These are phyloP conservation scores for Rhagium mordax DNA, from an alignment of 2,888 invertebrate genomes.

Conservation along the genomic window DNA sequence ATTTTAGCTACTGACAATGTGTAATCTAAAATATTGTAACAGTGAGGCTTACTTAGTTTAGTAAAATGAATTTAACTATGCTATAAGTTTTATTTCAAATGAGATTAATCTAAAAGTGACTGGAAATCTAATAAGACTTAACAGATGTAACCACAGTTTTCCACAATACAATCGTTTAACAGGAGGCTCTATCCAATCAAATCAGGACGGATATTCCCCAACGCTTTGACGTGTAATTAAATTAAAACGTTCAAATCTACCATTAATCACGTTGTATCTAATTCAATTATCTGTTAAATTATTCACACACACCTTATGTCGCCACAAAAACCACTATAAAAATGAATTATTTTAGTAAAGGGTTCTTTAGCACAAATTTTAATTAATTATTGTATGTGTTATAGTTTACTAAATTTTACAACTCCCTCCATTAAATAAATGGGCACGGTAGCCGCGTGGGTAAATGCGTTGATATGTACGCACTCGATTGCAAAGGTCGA, in stretches of 20 bases:
- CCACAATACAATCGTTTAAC: background rate
- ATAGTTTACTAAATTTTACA: background rate
- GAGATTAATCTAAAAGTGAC: background rate
- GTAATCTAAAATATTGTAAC: too few relatives aligned
- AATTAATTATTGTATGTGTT: background rate
- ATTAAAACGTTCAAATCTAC: conserved; percentile 27
- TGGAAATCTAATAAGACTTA: background rate
- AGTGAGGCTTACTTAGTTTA: too few relatives aligned
- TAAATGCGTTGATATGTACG: too few relatives aligned
- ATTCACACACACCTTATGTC: conserved; percentile 8
- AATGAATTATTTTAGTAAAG: background rate
- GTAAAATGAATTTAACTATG: background rate
- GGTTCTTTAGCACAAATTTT: background rate
- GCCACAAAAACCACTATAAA: background rate
- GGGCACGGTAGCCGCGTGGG: too few relatives aligned
- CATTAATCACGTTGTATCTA: conserved; percentile 34
- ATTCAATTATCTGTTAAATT: conserved; percentile 28
- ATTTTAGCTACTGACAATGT: too few relatives aligned
- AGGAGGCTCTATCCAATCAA: background rate
- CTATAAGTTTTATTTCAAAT: background rate
- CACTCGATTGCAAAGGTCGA: too few relatives aligned
- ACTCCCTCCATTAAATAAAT: too few relatives aligned
- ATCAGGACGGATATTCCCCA: background rate
- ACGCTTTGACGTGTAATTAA: conserved; percentile 31
- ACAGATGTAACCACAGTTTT: background rate